A percentile compares a stretch with the other conserved stretches of the same genome.
Evolutionary conservation across 2,113 vertebrate genomes (phyloP).

Genomic region (Rutilus rutilus): DNA sequence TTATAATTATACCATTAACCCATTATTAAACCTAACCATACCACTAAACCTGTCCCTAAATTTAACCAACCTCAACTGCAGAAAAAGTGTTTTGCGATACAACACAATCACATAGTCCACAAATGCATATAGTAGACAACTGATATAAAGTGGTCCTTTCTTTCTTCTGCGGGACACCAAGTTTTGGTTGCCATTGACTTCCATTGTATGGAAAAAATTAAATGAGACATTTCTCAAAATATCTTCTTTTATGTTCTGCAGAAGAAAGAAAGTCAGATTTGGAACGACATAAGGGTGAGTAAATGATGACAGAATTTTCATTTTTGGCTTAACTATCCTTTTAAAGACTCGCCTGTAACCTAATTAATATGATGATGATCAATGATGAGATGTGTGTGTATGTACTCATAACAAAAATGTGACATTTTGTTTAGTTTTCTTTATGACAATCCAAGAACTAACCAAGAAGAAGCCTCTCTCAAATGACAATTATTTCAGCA

Average conservation of each 20-base stretch:
- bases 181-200: conserved; percentile 13
- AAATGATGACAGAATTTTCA: not conserved
- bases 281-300: conserved; percentile 23
- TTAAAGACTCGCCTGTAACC: not conserved
- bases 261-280: conserved; percentile 33
- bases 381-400: not conserved
- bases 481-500: conserved; percentile 73
- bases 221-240: conserved; percentile 14
- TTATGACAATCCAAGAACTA: conserved; percentile 61
- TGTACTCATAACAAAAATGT: not conserved
- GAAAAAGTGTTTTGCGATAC: not conserved
- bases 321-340: not conserved
- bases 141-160: not conserved
- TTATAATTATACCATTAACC: not conserved
- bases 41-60: not conserved
- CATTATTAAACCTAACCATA: not conserved
- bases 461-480: conserved; percentile 59
- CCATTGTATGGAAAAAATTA: not conserved
- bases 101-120: not conserved
- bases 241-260: conserved; percentile 34
- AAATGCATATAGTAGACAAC: not conserved
- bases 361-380: not conserved
- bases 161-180: not conserved
- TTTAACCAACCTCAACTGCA: not conserved
- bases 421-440: conserved; percentile 6